phyloP scores from a whole-genome alignment of 2,888 invertebrate genomes.

The Arge pagana region DNA sequence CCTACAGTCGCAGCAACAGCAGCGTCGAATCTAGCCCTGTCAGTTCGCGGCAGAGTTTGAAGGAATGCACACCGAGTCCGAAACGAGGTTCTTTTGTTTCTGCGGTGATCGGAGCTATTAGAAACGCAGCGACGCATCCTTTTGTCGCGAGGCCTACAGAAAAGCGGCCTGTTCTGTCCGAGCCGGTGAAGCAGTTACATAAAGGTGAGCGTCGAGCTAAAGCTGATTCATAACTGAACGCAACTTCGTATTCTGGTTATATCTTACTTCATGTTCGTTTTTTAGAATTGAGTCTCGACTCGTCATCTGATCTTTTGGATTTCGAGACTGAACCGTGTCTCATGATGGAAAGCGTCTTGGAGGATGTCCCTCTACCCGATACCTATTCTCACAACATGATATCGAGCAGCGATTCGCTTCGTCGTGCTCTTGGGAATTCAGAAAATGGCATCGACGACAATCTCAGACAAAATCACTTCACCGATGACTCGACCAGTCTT shows the following conservation, averaged over 20 bases:
- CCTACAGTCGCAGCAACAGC: slow-evolving; percentile 72
- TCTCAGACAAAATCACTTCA: slow-evolving; percentile 39
- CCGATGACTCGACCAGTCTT: slow-evolving; percentile 67
- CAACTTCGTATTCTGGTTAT: neutral
- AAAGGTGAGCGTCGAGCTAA: slow-evolving; percentile 41
- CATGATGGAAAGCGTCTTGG: slow-evolving; percentile 78
- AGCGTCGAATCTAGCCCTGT: slow-evolving; percentile 70
- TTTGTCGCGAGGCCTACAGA: slow-evolving; percentile 43
- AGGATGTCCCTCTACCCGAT: slow-evolving; percentile 69
- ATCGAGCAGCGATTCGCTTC: slow-evolving; percentile 63
- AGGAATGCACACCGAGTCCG: slow-evolving; percentile 62
- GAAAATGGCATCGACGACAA: slow-evolving; percentile 47
- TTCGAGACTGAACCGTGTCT: slow-evolving; percentile 83
- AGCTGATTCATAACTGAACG: neutral
- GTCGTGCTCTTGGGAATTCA: slow-evolving; percentile 51
- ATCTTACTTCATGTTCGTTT: slow-evolving; percentile 1
- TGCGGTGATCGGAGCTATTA: slow-evolving; percentile 74
- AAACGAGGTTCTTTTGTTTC: slow-evolving; percentile 72
- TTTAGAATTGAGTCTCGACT: slow-evolving; percentile 65
- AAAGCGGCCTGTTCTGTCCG: slow-evolving; percentile 43
- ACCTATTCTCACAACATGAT: slow-evolving; percentile 71
- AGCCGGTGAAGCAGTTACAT: slow-evolving; percentile 45
- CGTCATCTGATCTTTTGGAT: slow-evolving; percentile 74
- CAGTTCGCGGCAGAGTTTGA: slow-evolving; percentile 52
- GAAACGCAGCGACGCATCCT: slow-evolving; percentile 62